phyloP scores from a whole-genome alignment of 2,797 vertebrate genomes.

The Triplophysa yarkandensis region DNA sequence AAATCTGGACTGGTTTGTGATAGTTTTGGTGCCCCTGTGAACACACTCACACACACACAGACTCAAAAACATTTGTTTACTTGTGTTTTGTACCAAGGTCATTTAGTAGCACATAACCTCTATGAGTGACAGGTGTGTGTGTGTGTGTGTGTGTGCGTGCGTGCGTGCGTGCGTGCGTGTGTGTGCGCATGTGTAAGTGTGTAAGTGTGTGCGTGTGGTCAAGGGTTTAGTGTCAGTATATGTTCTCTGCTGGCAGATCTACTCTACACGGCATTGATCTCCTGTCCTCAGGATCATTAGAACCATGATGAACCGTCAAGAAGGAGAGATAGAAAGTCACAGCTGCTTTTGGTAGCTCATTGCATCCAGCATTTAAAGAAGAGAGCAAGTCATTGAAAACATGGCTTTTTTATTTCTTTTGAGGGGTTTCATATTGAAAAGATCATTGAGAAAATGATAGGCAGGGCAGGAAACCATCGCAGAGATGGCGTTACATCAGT shows the following conservation, averaged over 20 bases:
- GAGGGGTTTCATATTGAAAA: neutral
- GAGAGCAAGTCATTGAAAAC: neutral
- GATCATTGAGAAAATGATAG: neutral
- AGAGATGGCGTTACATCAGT: neutral
- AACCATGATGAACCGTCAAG: slow-evolving; percentile 38
- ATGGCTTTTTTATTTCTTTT: neutral
- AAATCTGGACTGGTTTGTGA: neutral
- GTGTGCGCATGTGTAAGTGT: neutral
- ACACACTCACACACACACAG: neutral
- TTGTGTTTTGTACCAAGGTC: slow-evolving; percentile 8
- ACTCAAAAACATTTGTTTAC: neutral
- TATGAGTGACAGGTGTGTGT: neutral
- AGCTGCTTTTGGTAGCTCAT: neutral
- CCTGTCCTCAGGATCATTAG: slow-evolving; percentile 49
- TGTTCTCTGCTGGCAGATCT: slow-evolving; percentile 33
- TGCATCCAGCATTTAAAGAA: slow-evolving; percentile 4
- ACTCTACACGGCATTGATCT: slow-evolving; percentile 43
- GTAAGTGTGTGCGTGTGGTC: slow-evolving; percentile 7
- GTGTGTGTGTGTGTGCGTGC: neutral
- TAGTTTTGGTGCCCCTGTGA: neutral
- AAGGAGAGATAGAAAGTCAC: neutral
- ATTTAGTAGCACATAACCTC: neutral
- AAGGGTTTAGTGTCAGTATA: slow-evolving; percentile 39
- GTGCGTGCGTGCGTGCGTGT: slow-evolving; percentile 3
- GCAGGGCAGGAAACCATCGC: neutral